Evolutionary conservation across 2,113 vertebrate genomes (phyloP).

Genomic region (Leucoraja erinaceus): DNA sequence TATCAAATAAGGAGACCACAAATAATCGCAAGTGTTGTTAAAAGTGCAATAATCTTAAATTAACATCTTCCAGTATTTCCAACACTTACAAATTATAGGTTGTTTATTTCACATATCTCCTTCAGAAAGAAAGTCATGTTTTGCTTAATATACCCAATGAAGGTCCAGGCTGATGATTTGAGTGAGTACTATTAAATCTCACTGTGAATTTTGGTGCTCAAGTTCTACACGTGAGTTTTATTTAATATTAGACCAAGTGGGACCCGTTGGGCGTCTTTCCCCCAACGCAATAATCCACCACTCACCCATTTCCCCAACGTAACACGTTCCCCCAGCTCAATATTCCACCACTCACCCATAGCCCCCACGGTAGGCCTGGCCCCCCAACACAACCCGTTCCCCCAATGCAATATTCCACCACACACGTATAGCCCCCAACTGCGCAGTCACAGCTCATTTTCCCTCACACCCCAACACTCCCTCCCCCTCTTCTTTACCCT

Average conservation of each 20-base stretch:
- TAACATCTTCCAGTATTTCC: not conserved
- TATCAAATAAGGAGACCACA: slow-evolving; percentile 9
- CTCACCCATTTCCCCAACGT: too few species aligned
- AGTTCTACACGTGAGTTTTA: not conserved
- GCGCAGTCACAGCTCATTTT: too few species aligned
- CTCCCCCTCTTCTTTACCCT: not conserved
- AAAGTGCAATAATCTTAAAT: slow-evolving; percentile 8
- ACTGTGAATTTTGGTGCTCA: not conserved
- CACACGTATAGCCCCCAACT: too few species aligned
- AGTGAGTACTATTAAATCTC: not conserved
- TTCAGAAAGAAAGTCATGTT: not conserved
- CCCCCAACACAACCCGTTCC: too few species aligned
- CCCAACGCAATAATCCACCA: too few species aligned
- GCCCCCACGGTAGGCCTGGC: too few species aligned
- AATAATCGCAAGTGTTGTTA: not conserved
- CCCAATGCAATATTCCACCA: too few species aligned
- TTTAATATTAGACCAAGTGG: too few species aligned
- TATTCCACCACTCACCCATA: too few species aligned
- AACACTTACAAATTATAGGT: not conserved
- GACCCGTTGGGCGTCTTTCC: too few species aligned
- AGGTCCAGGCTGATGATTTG: not conserved
- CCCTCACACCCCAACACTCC: too few species aligned
- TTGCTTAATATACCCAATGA: not conserved
- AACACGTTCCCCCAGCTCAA: too few species aligned
- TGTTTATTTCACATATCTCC: not conserved